Evolutionary conservation across 2,888 invertebrate species (phyloP).

Genomic region (Diploptera punctata): DNA sequence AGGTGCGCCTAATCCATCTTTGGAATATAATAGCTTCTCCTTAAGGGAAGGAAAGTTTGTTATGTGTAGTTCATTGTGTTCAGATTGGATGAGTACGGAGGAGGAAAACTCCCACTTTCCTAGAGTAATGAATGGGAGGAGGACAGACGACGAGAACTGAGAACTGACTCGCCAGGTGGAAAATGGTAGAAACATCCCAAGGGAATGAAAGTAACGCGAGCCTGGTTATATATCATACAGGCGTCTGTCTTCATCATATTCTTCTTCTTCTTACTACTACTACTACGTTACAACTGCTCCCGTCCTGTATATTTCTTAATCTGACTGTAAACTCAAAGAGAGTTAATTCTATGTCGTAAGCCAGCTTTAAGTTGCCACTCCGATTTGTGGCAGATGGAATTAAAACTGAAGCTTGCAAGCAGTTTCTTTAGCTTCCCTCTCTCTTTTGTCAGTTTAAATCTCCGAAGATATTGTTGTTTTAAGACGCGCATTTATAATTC

Average conservation of each 20-base stretch:
- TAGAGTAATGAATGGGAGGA: background rate
- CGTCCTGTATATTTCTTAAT: background rate
- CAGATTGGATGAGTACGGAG: background rate
- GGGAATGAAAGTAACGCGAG: background rate
- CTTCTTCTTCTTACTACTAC: background rate
- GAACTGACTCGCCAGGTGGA: conserved; percentile 6
- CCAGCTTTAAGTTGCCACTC: background rate
- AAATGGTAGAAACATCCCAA: background rate
- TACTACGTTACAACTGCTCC: too few relatives aligned
- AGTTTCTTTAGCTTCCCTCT: too few relatives aligned
- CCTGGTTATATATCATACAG: conserved; percentile 10
- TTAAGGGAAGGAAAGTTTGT: conserved; percentile 1
- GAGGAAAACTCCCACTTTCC: background rate
- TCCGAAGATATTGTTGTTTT: too few relatives aligned
- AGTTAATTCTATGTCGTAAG: background rate
- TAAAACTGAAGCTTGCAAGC: background rate
- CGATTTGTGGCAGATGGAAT: conserved; percentile 2
- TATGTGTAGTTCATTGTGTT: background rate
- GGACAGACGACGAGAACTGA: background rate
- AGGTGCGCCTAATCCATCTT: background rate
- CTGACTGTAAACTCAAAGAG: background rate
- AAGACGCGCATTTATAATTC: too few relatives aligned
- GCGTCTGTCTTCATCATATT: conserved; percentile 16
- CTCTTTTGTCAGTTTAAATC: too few relatives aligned
- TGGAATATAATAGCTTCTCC: background rate